Evolutionary conservation across 2,888 invertebrate species (phyloP).

Genomic region (Diarsia brunnea): DNA sequence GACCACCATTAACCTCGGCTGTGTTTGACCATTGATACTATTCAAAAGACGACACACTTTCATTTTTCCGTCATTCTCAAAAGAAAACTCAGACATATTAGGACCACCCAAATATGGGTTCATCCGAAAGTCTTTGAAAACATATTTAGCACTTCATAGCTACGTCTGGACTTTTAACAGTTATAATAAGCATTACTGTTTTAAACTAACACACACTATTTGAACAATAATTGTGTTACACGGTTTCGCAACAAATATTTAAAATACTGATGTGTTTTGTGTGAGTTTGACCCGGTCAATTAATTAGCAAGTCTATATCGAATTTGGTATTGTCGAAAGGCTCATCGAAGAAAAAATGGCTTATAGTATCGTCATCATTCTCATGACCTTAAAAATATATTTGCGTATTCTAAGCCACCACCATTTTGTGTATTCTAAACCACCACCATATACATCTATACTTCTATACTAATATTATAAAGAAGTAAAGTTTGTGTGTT

Average conservation of each 20-base stretch:
- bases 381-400: too few relatives aligned
- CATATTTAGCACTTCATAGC: constrained; percentile 22
- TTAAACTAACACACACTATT: constrained; percentile 38
- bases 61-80: constrained; percentile 9
- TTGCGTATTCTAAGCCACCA: too few relatives aligned
- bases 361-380: not conserved
- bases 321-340: not conserved
- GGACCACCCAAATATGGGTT: constrained; percentile 41
- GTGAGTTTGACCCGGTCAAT: constrained; percentile 43
- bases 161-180: constrained; percentile 34
- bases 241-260: constrained; percentile 45
- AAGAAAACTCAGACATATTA: constrained; percentile 36
- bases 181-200: constrained; percentile 32
- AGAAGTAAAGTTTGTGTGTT: too few relatives aligned
- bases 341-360: not conserved
- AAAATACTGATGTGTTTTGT: constrained; percentile 13
- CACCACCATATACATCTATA: too few relatives aligned
- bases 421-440: too few relatives aligned
- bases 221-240: constrained; percentile 60
- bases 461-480: too few relatives aligned
- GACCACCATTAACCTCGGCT: not conserved
- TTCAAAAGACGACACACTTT: constrained; percentile 24
- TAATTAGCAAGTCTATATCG: constrained; percentile 34
- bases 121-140: constrained; percentile 30
- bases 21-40: constrained; percentile 5